Evolutionary conservation across 2,797 vertebrate species (phyloP), one percentile per base, ranked within the genome.

Genomic region (Nyctalus aviator): DNA sequence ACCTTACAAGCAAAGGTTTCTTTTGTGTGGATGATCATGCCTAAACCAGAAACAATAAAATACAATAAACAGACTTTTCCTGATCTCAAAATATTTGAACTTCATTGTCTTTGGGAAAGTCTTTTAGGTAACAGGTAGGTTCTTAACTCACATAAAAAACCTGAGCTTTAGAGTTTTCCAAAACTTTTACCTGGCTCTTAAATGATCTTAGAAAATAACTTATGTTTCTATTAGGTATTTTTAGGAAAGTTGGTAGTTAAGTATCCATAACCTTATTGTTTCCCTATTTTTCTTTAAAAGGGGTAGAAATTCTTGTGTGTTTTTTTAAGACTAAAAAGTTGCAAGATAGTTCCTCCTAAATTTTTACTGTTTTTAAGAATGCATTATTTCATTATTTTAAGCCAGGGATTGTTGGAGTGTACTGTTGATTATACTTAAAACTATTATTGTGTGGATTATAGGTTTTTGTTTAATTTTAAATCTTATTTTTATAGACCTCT

Each of bases 181-280:
- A 97, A 97, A 94, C 17, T 69, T 90, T 83, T 88, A 95, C 23
- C 41, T 77, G 14, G 41, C 82, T 79, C 72, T 84, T 95, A 96
- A 97, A 4, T 13, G 83, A 4, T 62, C 73, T 53, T 88, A 77
- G 76, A 95, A 96, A n/a, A n/a, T n/a, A n/a, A n/a, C n/a, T n/a
- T n/a, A n/a, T n/a, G n/a, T n/a, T n/a, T n/a, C n/a, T n/a, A n/a
- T 97, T 86, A 97, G 84, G 68, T 18, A 10, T 92, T 98, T 96
- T 84, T 46, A 44, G 68, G 72, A 93, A 66, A 93, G 17, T 30
- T 96, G 87, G 66, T 62, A 62, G 95, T 94, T 96, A 88, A 97
- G 68, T 44, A 96, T 90, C 32, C 32, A 75, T 81, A 95, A 68
- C 48, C 17, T 84, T 41, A 88, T 48, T 91, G 41, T 21, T 85